Evolutionary conservation across 2,113 vertebrate species (phyloP).

Genomic region (Neomonachus schauinslandi): DNA sequence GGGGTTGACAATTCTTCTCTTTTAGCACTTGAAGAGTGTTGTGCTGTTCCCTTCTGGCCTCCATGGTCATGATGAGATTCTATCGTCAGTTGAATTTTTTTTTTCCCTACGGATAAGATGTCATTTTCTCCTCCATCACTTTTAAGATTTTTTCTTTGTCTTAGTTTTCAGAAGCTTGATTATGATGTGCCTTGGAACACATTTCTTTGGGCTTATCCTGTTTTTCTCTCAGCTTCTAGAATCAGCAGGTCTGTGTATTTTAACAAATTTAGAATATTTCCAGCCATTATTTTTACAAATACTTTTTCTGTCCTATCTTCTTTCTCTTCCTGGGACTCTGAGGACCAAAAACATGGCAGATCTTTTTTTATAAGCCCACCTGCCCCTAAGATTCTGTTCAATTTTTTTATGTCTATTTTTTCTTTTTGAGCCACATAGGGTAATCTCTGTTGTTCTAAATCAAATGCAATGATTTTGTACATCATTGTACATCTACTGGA

Average conservation of each 20-base stretch:
- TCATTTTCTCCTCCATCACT: neutral
- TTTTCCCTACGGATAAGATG: neutral
- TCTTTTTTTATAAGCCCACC: neutral
- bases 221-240: neutral
- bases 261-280: neutral
- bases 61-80: neutral
- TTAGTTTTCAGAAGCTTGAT: conserved; percentile 8
- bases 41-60: neutral
- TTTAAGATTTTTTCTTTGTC: neutral
- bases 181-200: neutral
- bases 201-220: neutral
- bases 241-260: neutral
- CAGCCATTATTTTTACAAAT: neutral
- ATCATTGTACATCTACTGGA: neutral
- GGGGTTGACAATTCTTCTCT: neutral
- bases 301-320: neutral
- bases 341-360: neutral
- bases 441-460: neutral
- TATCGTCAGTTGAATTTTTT: neutral
- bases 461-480: neutral
- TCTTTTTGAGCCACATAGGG: neutral
- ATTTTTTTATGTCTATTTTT: neutral
- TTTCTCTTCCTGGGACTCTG: neutral
- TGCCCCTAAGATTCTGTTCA: neutral
- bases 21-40: neutral